Conservation (phyloP, 2,797 vertebrate genomes). For the Esox masquinongy region DNA sequence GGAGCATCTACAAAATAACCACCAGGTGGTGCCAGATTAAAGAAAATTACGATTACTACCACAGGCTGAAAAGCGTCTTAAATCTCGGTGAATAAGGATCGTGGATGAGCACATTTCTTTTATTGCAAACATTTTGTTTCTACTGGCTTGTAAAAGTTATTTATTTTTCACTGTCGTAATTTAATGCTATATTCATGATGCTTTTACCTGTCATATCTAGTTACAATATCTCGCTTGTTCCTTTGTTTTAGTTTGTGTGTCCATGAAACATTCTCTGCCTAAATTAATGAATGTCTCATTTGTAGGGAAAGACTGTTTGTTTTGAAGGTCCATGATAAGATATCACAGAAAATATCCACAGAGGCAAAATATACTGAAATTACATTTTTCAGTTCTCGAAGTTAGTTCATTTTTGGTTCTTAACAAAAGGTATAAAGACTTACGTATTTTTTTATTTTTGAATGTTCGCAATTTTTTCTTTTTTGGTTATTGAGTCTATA, state of each 20-base stretch:
- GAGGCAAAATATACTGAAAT: neutral
- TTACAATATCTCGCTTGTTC: neutral
- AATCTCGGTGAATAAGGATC: neutral
- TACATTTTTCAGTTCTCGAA: too few species aligned
- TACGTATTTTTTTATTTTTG: too few species aligned
- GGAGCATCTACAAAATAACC: too few species aligned
- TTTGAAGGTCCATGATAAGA: neutral
- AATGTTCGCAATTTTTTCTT: neutral
- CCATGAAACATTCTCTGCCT: slow-evolving; percentile 1
- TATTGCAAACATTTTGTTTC: neutral
- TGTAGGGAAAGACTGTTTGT: slow-evolving; percentile 26
- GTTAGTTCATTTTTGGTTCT: too few species aligned
- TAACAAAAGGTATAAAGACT: too few species aligned
- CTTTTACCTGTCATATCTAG: slow-evolving; percentile 34
- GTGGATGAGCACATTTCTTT: neutral
- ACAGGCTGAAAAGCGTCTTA: neutral
- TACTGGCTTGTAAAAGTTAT: neutral
- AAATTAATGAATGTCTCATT: slow-evolving; percentile 28
- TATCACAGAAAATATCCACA: neutral
- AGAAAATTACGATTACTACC: slow-evolving; percentile 4
- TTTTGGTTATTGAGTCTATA: neutral
- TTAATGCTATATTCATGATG: neutral
- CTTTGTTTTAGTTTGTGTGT: too few species aligned
- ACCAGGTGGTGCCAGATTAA: neutral
- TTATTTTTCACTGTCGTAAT: neutral